Base-by-base conservation (phyloP, 2,888 invertebrate genomes). In the Amorpha juglandis region DNA sequence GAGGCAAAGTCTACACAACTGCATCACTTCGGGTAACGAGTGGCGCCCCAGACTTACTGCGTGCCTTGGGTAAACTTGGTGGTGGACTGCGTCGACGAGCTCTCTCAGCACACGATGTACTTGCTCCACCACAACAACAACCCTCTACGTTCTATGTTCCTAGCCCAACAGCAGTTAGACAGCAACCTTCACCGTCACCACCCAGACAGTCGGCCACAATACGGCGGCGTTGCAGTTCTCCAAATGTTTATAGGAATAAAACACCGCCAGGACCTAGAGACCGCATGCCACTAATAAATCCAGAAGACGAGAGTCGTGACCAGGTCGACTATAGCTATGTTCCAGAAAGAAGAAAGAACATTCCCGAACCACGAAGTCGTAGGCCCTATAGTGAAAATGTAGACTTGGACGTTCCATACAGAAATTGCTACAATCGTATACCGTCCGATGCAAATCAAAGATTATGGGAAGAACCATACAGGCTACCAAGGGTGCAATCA, bases 141-240 rank as follows among this genome's bases (percentile, higher is more conserved):
- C 94, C 94, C n/a, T 92, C 95, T 1, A 95, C 94, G 7, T 96
- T 96, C 81, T 96, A 96, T 83, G 96, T 96, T 42, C 96, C 96
- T 67, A 95, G 95, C 81, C 94, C 94, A 0, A 91, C 94, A 1
- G 84, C 93, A 42, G 84, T 82, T 1, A 90, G 94, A 19, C 89
- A 93, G 21, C 91, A 93, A 19, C 86, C 82, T 14, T 94, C 88
- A 55, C 94, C 84, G 4, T 94, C 87, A 42, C 91, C 86, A 63
- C 85, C 89, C 62, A 84, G 84, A 75, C 92, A 89, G 73, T 83
- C 87, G 1, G 79, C 88, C 11, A 88, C 89, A 19, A 74, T 92
- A 35, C 83, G 92, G 27, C 79, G 92, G 67, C 82, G 93, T 38
- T 93, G 92, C 69, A 93, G 93, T 68, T 93, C 93, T 0, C 92